phyloP scores from a whole-genome alignment of 2,113 vertebrate species.

The Lepisosteus oculatus region DNA sequence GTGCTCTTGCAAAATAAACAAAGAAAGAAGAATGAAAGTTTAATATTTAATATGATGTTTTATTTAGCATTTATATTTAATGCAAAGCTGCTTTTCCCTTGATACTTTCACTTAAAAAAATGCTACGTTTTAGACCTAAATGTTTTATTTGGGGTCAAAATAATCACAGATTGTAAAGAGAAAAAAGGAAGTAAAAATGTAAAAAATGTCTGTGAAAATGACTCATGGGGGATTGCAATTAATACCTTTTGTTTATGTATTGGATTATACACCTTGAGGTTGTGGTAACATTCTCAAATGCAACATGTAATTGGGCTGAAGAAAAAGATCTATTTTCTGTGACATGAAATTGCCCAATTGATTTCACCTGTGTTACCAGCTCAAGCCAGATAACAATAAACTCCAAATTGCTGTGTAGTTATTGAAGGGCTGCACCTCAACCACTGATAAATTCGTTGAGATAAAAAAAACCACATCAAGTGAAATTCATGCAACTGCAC shows the following conservation, averaged over 20 bases:
- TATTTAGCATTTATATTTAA: no score
- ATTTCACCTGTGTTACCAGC: constrained; percentile 64
- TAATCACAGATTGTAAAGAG: no score
- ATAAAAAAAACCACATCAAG: constrained; percentile 8
- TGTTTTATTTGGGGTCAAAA: no score
- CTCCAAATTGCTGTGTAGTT: constrained; percentile 55
- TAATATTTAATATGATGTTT: no score
- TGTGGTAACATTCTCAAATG: background rate
- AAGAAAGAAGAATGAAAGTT: no score
- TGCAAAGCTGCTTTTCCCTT: no score
- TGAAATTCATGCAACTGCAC: constrained; percentile 19
- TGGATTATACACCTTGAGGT: background rate
- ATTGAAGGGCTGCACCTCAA: constrained; percentile 58
- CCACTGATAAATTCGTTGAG: constrained; percentile 24
- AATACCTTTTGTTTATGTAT: background rate
- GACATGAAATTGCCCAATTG: constrained; percentile 64
- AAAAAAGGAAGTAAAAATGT: no score
- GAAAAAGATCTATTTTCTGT: constrained; percentile 32
- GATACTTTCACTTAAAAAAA: no score
- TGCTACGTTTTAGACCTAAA: no score
- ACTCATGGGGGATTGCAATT: background rate
- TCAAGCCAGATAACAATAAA: constrained; percentile 60
- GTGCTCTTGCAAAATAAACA: no score
- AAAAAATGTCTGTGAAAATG: no score
- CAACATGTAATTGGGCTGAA: background rate